Evolutionary conservation across 2,797 vertebrate genomes (phyloP).

Genomic region (Sciurus vulgaris): DNA sequence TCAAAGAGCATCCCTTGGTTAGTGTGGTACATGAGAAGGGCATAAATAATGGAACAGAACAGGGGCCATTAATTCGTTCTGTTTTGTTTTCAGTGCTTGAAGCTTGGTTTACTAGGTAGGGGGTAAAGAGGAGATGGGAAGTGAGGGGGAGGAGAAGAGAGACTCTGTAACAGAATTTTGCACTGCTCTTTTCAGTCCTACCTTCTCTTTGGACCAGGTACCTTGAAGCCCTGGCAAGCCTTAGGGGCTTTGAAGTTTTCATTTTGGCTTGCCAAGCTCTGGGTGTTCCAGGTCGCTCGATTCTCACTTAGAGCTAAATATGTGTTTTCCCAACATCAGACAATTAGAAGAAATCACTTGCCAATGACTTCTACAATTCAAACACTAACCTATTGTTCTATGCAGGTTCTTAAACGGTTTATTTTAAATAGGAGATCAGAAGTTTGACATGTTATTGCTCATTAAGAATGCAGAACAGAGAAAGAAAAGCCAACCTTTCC

Average conservation of each 20-base stretch:
- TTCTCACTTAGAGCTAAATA: conserved; percentile 63
- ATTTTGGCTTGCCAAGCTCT: conserved; percentile 64
- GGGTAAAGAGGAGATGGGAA: conserved; percentile 73
- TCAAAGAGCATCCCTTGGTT: conserved; percentile 89
- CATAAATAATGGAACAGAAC: conserved; percentile 90
- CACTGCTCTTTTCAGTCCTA: conserved; percentile 69
- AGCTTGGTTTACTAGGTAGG: conserved; percentile 87
- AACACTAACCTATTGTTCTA: conserved; percentile 40
- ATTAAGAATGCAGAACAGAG: conserved; percentile 72
- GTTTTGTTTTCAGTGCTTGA: conserved; percentile 87
- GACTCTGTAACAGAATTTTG: conserved; percentile 58
- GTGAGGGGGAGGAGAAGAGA: neutral
- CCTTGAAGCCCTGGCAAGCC: conserved; percentile 76
- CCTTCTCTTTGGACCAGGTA: conserved; percentile 71
- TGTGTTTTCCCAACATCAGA: conserved; percentile 62
- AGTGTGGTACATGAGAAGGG: conserved; percentile 82
- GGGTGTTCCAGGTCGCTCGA: conserved; percentile 2
- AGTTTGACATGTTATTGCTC: neutral
- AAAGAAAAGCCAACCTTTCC: conserved; percentile 59
- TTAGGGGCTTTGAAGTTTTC: conserved; percentile 77
- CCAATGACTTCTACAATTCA: conserved; percentile 8
- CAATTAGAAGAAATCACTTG: conserved; percentile 68
- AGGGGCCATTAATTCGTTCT: conserved; percentile 87
- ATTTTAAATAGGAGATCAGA: conserved; percentile 43
- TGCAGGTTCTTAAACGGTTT: conserved; percentile 15